These are phyloP conservation scores for Chlorodrepanis virens DNA, from an alignment of 2,113 vertebrate species.

Conservation along the genomic window DNA sequence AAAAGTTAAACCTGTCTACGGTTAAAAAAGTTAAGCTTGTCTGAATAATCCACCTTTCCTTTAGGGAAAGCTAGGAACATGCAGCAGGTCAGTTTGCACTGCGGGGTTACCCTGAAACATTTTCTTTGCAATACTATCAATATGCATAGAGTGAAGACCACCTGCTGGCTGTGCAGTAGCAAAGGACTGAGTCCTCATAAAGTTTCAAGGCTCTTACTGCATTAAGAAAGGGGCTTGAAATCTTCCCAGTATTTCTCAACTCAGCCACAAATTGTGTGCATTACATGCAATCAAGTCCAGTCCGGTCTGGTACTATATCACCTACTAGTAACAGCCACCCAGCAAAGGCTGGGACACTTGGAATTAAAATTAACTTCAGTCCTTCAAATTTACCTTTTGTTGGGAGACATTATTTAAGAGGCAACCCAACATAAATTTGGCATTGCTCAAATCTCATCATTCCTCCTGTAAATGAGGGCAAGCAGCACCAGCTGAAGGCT, in stretches of 20 bases:
- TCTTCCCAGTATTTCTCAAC: neutral
- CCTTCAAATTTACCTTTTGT: neutral
- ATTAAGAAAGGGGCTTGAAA: neutral
- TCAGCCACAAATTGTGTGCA: neutral
- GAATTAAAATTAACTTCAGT: neutral
- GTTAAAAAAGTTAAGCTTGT: neutral
- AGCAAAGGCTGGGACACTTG: neutral
- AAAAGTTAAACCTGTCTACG: neutral
- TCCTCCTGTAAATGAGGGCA: neutral
- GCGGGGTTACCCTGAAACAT: neutral
- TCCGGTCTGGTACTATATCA: neutral
- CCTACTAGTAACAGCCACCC: neutral
- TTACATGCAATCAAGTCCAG: neutral
- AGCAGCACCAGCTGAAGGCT: neutral
- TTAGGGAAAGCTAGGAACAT: neutral
- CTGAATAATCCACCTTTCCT: neutral
- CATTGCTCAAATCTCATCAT: neutral
- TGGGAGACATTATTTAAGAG: neutral
- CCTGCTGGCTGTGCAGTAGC: neutral
- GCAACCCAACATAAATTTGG: neutral
- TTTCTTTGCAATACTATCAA: neutral
- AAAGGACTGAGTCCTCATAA: neutral
- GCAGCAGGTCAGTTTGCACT: neutral
- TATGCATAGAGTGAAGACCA: neutral
- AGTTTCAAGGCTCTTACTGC: neutral